A percentile compares a stretch with the other conserved stretches of the same genome.
Evolutionary conservation across 1,140 invertebrate species (phyloP).

Genomic region (Leptopilina boulardi): DNA sequence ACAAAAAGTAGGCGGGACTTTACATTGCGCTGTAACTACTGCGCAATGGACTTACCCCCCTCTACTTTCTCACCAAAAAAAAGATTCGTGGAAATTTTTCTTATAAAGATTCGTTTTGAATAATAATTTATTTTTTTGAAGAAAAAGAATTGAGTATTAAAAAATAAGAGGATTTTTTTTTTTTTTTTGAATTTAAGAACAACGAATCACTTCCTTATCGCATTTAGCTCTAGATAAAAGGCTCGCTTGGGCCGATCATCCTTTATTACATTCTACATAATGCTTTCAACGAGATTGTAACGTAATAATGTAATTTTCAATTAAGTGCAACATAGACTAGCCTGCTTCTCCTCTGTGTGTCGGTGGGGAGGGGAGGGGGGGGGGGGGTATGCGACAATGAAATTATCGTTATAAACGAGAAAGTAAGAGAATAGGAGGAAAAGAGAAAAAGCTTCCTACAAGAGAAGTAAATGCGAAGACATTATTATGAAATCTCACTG

Average conservation of each 20-base stretch:
- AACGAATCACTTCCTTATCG: slow-evolving; percentile 18
- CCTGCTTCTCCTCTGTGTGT: not conserved
- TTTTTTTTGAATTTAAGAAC: not conserved
- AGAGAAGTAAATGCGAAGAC: not conserved
- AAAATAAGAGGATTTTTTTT: not conserved
- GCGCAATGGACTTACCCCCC: too few relatives aligned
- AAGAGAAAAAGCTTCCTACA: not conserved
- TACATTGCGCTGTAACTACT: too few relatives aligned
- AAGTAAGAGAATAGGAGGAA: not conserved
- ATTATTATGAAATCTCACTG: not conserved
- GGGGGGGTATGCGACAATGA: slow-evolving; percentile 14
- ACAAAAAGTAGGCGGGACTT: too few relatives aligned
- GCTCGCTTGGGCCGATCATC: slow-evolving; percentile 5
- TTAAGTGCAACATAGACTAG: slow-evolving; percentile 20
- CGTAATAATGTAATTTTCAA: slow-evolving; percentile 18
- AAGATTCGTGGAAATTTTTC: too few relatives aligned
- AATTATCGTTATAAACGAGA: slow-evolving; percentile 23
- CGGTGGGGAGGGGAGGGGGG: too few relatives aligned
- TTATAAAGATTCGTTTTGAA: too few relatives aligned
- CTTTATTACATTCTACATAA: slow-evolving; percentile 19
- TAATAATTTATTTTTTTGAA: too few relatives aligned
- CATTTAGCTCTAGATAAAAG: slow-evolving; percentile 27
- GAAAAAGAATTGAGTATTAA: too few relatives aligned
- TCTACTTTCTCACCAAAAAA: too few relatives aligned
- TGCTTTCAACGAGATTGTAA: slow-evolving; percentile 26